These are phyloP conservation scores for Sinocyclocheilus rhinocerous DNA, from an alignment of 2,113 vertebrate species.

Conservation along the genomic window DNA sequence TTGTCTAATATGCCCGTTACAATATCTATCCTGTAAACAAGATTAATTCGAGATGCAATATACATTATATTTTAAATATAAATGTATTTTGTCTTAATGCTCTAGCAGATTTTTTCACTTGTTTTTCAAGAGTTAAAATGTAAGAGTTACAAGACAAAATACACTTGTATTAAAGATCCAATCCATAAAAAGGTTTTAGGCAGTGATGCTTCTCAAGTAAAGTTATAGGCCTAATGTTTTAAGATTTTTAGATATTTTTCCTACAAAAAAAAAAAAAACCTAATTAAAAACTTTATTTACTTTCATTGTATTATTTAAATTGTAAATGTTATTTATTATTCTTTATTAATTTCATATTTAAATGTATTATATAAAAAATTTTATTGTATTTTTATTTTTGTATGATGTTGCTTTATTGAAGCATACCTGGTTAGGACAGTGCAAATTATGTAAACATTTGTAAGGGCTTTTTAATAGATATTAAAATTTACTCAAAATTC, in stretches of 20 bases:
- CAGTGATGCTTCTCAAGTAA: not conserved
- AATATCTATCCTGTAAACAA: not conserved
- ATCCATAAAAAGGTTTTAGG: not conserved
- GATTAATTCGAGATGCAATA: not conserved
- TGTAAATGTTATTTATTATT: no score
- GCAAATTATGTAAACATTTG: slow-evolving; percentile 2
- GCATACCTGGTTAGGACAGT: not conserved
- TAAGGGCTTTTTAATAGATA: not conserved
- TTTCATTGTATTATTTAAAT: no score
- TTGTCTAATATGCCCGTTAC: not conserved
- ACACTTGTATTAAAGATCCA: not conserved
- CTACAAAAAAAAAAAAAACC: no score
- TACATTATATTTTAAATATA: not conserved
- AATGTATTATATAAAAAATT: not conserved
- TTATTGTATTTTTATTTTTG: not conserved
- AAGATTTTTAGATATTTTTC: no score
- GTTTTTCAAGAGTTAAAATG: not conserved
- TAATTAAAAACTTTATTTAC: no score
- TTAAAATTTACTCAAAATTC: not conserved
- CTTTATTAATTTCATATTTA: not conserved
- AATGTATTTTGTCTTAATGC: not conserved
- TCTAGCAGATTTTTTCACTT: no score
- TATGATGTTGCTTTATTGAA: not conserved
- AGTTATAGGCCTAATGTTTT: not conserved
- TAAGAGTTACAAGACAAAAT: not conserved